phyloP scores from a whole-genome alignment of 1,140 invertebrate genomes.

The Listronotus oregonensis region DNA sequence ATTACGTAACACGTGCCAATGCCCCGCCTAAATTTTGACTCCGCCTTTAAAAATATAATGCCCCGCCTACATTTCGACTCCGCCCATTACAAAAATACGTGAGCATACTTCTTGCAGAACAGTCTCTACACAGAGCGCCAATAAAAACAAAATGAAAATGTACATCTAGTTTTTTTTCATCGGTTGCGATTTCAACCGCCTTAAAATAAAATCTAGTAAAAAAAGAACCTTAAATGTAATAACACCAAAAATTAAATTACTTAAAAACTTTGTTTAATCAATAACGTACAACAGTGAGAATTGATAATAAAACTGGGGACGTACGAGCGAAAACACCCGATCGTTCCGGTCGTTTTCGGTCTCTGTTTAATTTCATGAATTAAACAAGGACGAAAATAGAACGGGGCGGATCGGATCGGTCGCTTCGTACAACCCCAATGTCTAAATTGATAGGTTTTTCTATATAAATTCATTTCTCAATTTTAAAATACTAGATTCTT shows the following conservation, averaged over 20 bases:
- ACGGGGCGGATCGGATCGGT: too few relatives aligned
- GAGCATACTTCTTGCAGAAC: slow-evolving; percentile 4
- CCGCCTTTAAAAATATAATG: neutral
- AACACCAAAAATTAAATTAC: slow-evolving; percentile 42
- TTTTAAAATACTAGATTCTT: slow-evolving; percentile 37
- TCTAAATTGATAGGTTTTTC: slow-evolving; percentile 34
- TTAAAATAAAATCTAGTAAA: slow-evolving; percentile 31
- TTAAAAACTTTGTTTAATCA: slow-evolving; percentile 39
- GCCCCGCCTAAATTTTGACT: too few relatives aligned
- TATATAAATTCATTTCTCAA: slow-evolving; percentile 19
- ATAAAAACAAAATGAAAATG: slow-evolving; percentile 16
- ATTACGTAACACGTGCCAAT: too few relatives aligned
- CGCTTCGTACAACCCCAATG: too few relatives aligned
- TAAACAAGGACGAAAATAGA: too few relatives aligned
- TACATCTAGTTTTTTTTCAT: slow-evolving; percentile 22
- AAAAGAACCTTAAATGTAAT: slow-evolving; percentile 41
- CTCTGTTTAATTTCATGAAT: too few relatives aligned
- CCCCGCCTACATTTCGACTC: too few relatives aligned
- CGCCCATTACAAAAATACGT: neutral
- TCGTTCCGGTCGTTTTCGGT: too few relatives aligned
- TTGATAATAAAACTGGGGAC: slow-evolving; percentile 17
- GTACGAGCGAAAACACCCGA: too few relatives aligned
- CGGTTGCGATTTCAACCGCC: slow-evolving; percentile 13
- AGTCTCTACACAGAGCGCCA: neutral
- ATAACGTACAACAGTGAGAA: slow-evolving; percentile 41